Base-by-base conservation (phyloP, 2,888 invertebrate genomes). In the Drosophila barbarae region DNA sequence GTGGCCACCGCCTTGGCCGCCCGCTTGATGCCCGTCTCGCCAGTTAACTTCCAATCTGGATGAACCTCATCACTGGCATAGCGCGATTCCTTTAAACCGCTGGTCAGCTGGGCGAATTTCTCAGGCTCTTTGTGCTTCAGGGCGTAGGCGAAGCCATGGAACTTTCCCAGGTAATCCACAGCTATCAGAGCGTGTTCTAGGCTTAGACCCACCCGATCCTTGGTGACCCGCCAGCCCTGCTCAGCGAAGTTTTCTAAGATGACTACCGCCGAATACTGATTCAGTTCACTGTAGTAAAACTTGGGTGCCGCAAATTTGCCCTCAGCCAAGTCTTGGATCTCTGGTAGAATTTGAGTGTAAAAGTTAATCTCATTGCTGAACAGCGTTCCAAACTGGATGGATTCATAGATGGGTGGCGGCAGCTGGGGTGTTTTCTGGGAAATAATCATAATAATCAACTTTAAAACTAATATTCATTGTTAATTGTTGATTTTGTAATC, bases 61-160 rank as follows among this genome's bases (percentile, higher is more conserved):
- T 65, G 70, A 1, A 79, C 21, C 0, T 53, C 32, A 2, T 76
- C 76, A 1, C 15, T 69, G 8, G 53, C 60, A 55, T 66, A 89
- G 7, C 90, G 85, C 2, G 87, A 54, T 54, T 89, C 88, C 32
- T 64, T 75, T 1, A 90, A 57, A 3, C 65, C 55, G 1, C 57
- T 42, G 0, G 80, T 76, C 3, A 88, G 52, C 9, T 73, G 44
- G 2, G 77, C 38, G 36, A 89, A 89, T 2, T 71, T 58, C 1
- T 72, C 36, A 0, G 61, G 76, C 15, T 87, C 58, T 5, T 50
- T 71, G 13, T 82, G 58, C 34, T 87, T 87, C 34, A 88, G 39
- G 3, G 87, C 89, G 55, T 85, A 89, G 10, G 84, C 76, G 13
- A 82, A 63, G 13, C 88, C 89, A 77, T 89, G 89, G 41, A 89